Conservation (phyloP, 1,140 invertebrate species). For the Acromyrmex heyeri region DNA sequence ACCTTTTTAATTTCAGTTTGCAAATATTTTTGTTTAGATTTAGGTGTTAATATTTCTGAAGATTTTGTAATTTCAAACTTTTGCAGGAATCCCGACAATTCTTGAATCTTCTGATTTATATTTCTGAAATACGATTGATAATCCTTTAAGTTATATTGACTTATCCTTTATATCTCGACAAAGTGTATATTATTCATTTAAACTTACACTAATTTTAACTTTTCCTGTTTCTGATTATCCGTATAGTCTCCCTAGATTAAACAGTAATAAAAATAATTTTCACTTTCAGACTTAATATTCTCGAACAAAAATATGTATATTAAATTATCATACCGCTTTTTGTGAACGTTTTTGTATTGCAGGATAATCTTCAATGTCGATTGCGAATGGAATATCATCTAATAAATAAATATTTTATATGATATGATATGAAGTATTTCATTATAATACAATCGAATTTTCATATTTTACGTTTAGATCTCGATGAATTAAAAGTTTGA, state of each 20-base stretch:
- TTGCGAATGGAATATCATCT: constrained; percentile 77
- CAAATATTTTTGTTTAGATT: constrained; percentile 69
- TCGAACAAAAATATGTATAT: constrained; percentile 30
- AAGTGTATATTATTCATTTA: constrained; percentile 8
- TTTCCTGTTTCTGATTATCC: constrained; percentile 6
- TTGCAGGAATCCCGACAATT: constrained; percentile 70
- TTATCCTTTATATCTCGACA: neutral
- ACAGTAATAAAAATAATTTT: constrained; percentile 25
- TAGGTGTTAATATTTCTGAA: constrained; percentile 54
- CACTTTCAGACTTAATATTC: constrained; percentile 31
- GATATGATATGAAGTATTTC: constrained; percentile 33
- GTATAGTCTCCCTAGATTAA: constrained; percentile 45
- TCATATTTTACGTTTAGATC: neutral
- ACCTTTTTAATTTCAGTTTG: constrained; percentile 77
- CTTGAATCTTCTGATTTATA: constrained; percentile 73
- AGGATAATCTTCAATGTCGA: constrained; percentile 67
- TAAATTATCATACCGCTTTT: constrained; percentile 59
- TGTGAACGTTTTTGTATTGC: constrained; percentile 58
- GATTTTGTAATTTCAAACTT: constrained; percentile 59
- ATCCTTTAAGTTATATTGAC: neutral
- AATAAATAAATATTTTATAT: constrained; percentile 53
- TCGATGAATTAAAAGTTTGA: neutral
- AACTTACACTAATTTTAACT: constrained; percentile 66
- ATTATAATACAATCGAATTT: neutral
- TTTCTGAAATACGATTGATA: constrained; percentile 67